These are phyloP conservation scores for Hypsopygia costalis DNA, from an alignment of 2,888 invertebrate species.

Conservation along the genomic window DNA sequence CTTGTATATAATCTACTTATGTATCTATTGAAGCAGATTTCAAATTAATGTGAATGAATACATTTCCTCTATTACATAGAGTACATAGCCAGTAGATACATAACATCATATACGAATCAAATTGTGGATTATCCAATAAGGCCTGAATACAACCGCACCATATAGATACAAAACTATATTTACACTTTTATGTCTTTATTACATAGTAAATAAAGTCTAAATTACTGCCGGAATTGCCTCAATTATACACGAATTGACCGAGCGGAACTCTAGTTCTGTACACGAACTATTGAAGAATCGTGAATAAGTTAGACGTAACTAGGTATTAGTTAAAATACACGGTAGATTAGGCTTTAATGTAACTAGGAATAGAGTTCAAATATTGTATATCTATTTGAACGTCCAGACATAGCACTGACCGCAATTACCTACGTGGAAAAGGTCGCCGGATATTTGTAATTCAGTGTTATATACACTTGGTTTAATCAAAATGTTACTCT, in stretches of 20 bases:
- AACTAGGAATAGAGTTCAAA: background rate
- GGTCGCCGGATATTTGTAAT: conserved; percentile 1
- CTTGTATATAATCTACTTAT: no score
- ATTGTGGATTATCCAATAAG: conserved; percentile 7
- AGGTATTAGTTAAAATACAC: background rate
- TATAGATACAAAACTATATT: background rate
- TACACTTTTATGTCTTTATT: conserved; percentile 6
- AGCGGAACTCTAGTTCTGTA: conserved; percentile 5
- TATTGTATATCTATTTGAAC: background rate
- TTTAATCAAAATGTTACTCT: no score
- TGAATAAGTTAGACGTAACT: background rate
- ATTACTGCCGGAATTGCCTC: background rate
- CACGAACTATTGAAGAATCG: conserved; percentile 5
- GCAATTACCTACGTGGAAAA: conserved; percentile 7
- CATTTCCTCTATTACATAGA: conserved; percentile 3
- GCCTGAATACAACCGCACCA: background rate
- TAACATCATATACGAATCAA: background rate
- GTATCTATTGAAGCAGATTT: no score
- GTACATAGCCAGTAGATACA: background rate
- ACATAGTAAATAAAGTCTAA: conserved; percentile 2
- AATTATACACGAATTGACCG: conserved; percentile 8
- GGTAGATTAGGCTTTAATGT: conserved; percentile 1
- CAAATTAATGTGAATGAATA: conserved; percentile 6
- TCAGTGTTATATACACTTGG: no score
- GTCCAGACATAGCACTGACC: conserved; percentile 5